These are phyloP conservation scores for Spisula subtruncata DNA, from an alignment of 2,888 invertebrate species.

Conservation along the genomic window DNA sequence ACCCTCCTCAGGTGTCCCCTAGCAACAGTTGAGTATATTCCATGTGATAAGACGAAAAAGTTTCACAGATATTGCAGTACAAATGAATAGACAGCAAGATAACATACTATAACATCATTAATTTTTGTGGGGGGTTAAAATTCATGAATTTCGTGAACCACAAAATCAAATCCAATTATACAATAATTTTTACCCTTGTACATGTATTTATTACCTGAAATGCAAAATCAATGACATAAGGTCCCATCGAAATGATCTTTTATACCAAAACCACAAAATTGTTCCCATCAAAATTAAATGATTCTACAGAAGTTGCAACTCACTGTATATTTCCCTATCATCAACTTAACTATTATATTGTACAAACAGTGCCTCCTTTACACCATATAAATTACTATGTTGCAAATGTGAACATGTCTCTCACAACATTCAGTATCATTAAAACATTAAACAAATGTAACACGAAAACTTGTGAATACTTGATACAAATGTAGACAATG, in stretches of 20 bases:
- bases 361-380: neutral
- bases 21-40: neutral
- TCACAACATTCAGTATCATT: neutral
- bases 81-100: neutral
- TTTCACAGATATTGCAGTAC: neutral
- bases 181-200: too few species aligned
- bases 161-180: too few species aligned
- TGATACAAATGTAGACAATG: neutral
- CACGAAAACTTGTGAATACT: neutral
- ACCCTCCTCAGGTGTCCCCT: neutral
- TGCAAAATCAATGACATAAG: too few species aligned
- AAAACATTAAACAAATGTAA: neutral
- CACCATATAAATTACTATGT: constrained; percentile 1
- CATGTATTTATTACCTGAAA: too few species aligned
- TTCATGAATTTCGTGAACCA: too few species aligned
- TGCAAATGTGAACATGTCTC: neutral
- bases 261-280: too few species aligned
- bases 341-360: neutral
- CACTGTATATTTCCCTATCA: neutral
- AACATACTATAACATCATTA: too few species aligned
- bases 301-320: too few species aligned
- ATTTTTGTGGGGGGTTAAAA: too few species aligned
- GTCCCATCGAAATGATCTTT: too few species aligned
- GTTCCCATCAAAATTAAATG: too few species aligned
- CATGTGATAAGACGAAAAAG: neutral